Evolutionary conservation across 1,140 invertebrate species (phyloP).

Genomic region (Plodia interpunctella): DNA sequence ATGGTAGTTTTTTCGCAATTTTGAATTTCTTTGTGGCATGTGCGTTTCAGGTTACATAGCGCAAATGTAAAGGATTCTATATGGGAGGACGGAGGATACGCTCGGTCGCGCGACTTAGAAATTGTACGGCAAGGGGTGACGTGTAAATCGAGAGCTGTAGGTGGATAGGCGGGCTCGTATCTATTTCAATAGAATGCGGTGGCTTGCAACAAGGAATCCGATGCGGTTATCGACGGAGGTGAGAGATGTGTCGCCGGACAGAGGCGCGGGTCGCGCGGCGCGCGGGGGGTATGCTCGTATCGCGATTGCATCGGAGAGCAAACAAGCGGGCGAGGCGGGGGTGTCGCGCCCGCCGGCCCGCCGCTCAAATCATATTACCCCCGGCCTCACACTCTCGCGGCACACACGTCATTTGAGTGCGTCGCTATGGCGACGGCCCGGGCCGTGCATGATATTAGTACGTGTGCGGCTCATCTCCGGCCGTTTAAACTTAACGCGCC

Average conservation of each 20-base stretch:
- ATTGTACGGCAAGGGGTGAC: slow-evolving; percentile 35
- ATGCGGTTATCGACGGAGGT: slow-evolving; percentile 70
- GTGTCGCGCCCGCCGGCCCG: slow-evolving; percentile 43
- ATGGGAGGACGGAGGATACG: slow-evolving; percentile 21
- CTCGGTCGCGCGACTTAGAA: slow-evolving; percentile 29
- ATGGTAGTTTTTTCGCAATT: not conserved
- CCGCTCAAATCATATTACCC: slow-evolving; percentile 73
- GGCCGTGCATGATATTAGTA: slow-evolving; percentile 75
- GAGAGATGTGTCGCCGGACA: slow-evolving; percentile 56
- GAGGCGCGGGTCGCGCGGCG: slow-evolving; percentile 28
- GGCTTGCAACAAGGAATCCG: slow-evolving; percentile 68
- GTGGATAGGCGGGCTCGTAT: slow-evolving; percentile 54
- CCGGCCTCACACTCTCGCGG: slow-evolving; percentile 53
- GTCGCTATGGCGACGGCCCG: slow-evolving; percentile 73
- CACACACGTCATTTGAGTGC: slow-evolving; percentile 69
- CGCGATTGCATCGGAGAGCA: slow-evolving; percentile 75
- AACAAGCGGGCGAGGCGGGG: slow-evolving; percentile 59
- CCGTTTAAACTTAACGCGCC: slow-evolving; percentile 66
- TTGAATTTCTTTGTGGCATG: not conserved
- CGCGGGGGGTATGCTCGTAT: slow-evolving; percentile 41
- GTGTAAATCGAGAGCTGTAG: slow-evolving; percentile 46
- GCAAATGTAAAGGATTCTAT: slow-evolving; percentile 15
- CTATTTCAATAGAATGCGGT: slow-evolving; percentile 68
- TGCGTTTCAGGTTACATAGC: not conserved
- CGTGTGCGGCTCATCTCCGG: slow-evolving; percentile 69